Evolutionary conservation across 2,113 vertebrate genomes (phyloP).

Genomic region (Peromyscus polionotus): DNA sequence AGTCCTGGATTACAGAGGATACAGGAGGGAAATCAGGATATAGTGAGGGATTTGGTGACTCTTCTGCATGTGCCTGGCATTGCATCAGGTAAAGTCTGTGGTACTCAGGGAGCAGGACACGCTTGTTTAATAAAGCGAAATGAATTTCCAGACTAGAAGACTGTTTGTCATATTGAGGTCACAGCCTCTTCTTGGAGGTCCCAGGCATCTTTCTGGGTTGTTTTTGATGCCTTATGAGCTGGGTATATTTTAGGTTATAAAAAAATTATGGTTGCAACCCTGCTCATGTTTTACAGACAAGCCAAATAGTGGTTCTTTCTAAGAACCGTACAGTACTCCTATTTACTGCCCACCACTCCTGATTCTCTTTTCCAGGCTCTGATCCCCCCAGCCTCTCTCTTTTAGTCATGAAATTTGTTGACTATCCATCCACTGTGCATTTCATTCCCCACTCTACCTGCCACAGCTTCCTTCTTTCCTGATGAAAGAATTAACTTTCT

Average conservation of each 20-base stretch:
- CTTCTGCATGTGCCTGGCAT: not conserved
- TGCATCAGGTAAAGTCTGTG: not conserved
- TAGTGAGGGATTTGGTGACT: not conserved
- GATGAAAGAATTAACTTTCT: not conserved
- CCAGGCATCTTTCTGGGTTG: not conserved
- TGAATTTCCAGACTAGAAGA: constrained; percentile 3
- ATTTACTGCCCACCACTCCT: no score
- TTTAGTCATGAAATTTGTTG: not conserved
- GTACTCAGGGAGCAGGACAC: not conserved
- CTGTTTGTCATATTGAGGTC: not conserved
- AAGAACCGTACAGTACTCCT: not conserved
- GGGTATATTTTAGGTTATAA: not conserved
- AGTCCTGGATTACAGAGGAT: not conserved
- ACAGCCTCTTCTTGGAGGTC: not conserved
- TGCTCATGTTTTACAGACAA: not conserved
- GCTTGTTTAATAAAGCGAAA: not conserved
- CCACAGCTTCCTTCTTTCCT: not conserved
- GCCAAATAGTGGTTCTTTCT: not conserved
- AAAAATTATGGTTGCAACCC: not conserved
- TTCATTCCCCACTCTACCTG: not conserved
- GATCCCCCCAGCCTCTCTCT: not conserved
- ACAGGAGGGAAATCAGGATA: not conserved
- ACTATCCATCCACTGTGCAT: not conserved
- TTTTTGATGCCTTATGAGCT: not conserved
- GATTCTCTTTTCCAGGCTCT: not conserved